These are phyloP conservation scores for Yponomeuta plumbellus DNA, from an alignment of 2,888 invertebrate species.

Conservation along the genomic window DNA sequence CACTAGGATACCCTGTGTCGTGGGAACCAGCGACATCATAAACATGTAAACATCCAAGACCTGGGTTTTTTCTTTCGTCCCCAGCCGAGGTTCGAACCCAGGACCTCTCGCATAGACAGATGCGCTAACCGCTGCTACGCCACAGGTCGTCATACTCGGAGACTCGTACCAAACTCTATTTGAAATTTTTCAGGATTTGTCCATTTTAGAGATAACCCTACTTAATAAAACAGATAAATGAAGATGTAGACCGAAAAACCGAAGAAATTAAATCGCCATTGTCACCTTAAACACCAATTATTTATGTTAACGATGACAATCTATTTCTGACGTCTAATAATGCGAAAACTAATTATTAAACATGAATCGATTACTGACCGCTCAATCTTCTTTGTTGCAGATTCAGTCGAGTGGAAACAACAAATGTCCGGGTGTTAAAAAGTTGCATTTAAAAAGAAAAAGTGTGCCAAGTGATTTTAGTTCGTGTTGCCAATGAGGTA, in stretches of 20 bases:
- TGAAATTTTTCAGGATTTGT: no score
- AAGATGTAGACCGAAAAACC: neutral
- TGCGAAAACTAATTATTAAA: conserved; percentile 8
- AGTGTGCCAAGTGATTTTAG: conserved; percentile 29
- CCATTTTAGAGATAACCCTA: no score
- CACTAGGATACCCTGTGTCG: no score
- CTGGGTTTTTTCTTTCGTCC: no score
- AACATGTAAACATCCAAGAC: no score
- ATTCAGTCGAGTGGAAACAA: conserved; percentile 19
- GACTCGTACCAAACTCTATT: no score
- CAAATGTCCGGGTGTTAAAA: conserved; percentile 9
- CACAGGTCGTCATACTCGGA: no score
- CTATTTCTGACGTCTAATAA: neutral
- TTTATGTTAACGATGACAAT: neutral
- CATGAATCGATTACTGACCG: neutral
- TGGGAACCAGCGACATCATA: no score
- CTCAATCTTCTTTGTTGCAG: conserved; percentile 33
- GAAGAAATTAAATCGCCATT: neutral
- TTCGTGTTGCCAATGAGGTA: conserved; percentile 40
- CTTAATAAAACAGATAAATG: no score
- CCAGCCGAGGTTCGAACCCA: no score
- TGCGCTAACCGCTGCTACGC: no score
- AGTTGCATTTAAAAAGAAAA: conserved; percentile 25
- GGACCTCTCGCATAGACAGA: no score
- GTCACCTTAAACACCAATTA: neutral